These are phyloP conservation scores for Tetrax tetrax DNA, from an alignment of 2,113 vertebrate species.

Conservation along the genomic window DNA sequence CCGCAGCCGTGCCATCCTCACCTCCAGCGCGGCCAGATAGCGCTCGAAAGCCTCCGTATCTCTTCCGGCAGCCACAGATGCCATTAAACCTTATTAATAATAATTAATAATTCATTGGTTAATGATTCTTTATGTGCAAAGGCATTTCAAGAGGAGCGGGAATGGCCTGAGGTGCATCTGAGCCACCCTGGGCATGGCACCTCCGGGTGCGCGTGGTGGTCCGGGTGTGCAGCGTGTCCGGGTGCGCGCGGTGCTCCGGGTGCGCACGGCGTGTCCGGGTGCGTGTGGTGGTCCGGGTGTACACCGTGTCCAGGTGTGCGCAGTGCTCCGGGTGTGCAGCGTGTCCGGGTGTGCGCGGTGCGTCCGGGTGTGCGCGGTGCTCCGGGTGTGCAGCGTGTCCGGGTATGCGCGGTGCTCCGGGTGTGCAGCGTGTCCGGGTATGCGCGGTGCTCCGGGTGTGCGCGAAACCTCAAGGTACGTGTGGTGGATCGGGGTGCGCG, in stretches of 20 bases:
- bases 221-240: fast-evolving
- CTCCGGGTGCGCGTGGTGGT: fast-evolving
- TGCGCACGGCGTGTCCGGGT: neutral
- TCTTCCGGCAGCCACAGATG: neutral
- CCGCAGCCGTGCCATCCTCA: neutral
- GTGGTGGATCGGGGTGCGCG: neutral
- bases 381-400: neutral
- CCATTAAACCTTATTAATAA: conserved; percentile 46
- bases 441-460: neutral
- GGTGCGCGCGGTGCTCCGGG: neutral
- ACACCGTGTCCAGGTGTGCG: too few species aligned
- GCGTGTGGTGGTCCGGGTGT: neutral
- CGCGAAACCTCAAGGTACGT: too few species aligned
- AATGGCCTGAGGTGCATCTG: neutral
- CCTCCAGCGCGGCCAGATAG: fast-evolving
- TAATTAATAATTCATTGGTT: conserved; percentile 46
- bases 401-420: neutral
- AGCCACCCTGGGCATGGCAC: fast-evolving
- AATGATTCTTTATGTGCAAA: neutral
- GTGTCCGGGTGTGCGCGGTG: fast-evolving
- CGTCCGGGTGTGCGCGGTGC: too few species aligned
- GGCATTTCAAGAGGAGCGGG: neutral
- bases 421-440: neutral
- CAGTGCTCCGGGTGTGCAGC: neutral
- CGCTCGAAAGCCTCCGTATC: neutral